Evolutionary conservation across 2,113 vertebrate genomes (phyloP).

Genomic region (Tretioscincus oriximinensis): DNA sequence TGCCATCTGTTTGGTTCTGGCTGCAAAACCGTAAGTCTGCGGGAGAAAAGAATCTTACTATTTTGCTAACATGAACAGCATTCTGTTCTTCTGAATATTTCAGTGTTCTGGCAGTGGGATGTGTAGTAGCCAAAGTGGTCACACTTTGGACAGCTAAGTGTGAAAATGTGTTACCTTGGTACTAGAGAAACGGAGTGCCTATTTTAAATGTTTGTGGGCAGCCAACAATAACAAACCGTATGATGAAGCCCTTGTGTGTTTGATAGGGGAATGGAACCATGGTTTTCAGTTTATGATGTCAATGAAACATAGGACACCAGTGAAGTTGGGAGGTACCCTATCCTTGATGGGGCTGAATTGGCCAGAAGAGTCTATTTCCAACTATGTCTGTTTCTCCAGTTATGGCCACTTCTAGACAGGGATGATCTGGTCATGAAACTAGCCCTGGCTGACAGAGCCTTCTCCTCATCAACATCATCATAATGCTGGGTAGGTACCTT

Average conservation of each 20-base stretch:
- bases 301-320: too few species aligned
- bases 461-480: too few species aligned
- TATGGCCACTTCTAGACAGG: too few species aligned
- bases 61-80: neutral
- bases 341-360: too few species aligned
- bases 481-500: too few species aligned
- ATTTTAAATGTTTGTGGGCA: neutral
- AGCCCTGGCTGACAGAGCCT: too few species aligned
- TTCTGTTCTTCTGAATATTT: slow-evolving; percentile 19
- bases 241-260: neutral
- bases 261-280: too few species aligned
- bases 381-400: too few species aligned
- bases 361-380: too few species aligned
- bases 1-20: slow-evolving; percentile 7
- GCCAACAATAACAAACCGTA: neutral
- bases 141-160: neutral
- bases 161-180: neutral
- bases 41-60: slow-evolving; percentile 10
- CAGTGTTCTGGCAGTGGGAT: neutral
- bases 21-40: slow-evolving; percentile 4
- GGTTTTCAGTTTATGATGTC: too few species aligned
- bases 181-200: neutral
- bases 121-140: neutral
- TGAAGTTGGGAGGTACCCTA: too few species aligned
- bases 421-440: too few species aligned